phyloP scores from a whole-genome alignment of 2,888 invertebrate genomes.

The Molanna angustata region DNA sequence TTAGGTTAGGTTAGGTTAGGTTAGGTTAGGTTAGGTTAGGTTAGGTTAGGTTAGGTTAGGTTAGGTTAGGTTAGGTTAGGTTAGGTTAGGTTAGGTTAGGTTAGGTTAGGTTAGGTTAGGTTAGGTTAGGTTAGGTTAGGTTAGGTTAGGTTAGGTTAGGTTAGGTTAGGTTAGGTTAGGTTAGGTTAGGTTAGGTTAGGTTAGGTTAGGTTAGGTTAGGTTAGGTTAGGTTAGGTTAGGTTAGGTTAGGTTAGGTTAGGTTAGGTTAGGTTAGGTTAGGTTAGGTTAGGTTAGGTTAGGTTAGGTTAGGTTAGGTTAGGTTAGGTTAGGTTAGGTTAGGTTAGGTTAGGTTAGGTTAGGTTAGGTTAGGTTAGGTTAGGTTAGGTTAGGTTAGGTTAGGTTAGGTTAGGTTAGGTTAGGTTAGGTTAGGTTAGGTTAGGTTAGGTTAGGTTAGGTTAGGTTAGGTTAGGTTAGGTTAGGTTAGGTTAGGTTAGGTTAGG shows the following conservation, averaged over 20 bases:
- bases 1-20: too few relatives aligned
- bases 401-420: slow-evolving; percentile 16
- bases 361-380: slow-evolving; percentile 15
- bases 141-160: too few relatives aligned
- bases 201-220: slow-evolving; percentile 15
- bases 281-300: slow-evolving; percentile 12
- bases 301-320: slow-evolving; percentile 11
- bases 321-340: slow-evolving; percentile 14
- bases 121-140: too few relatives aligned
- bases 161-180: slow-evolving; percentile 10
- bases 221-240: slow-evolving; percentile 15
- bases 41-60: too few relatives aligned
- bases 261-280: slow-evolving; percentile 12
- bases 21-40: too few relatives aligned
- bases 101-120: too few relatives aligned
- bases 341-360: slow-evolving; percentile 15
- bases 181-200: slow-evolving; percentile 15
- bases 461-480: slow-evolving; percentile 29
- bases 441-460: slow-evolving; percentile 16
- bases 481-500: slow-evolving; percentile 22
- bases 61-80: too few relatives aligned
- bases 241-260: slow-evolving; percentile 14
- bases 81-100: too few relatives aligned
- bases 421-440: slow-evolving; percentile 17
- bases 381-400: slow-evolving; percentile 15